These are phyloP conservation scores for Rotaria sp. DNA, from an alignment of 2,888 invertebrate species.

Conservation along the genomic window DNA sequence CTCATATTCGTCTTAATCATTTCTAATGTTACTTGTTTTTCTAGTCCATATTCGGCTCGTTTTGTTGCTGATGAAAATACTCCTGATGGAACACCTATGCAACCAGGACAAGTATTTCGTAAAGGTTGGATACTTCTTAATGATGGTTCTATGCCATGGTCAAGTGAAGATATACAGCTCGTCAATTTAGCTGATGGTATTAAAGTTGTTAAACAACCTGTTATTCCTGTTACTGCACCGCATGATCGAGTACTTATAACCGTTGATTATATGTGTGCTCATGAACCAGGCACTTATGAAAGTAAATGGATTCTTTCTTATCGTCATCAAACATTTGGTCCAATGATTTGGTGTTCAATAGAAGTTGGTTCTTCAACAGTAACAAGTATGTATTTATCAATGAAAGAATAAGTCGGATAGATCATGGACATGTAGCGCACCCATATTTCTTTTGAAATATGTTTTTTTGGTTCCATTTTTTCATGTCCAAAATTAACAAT, in stretches of 20 bases:
- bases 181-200: slow-evolving; percentile 6
- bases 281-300: slow-evolving; percentile 43
- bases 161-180: slow-evolving; percentile 38
- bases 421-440: too few species aligned
- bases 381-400: background rate
- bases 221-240: background rate
- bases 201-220: background rate
- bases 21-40: background rate
- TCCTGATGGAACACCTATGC: slow-evolving; percentile 49
- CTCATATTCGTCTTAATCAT: too few species aligned
- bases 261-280: background rate
- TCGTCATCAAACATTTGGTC: slow-evolving; percentile 49
- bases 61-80: slow-evolving; percentile 50
- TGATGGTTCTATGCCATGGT: slow-evolving; percentile 49
- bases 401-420: too few species aligned
- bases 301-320: slow-evolving; percentile 51
- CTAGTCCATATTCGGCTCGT: slow-evolving; percentile 42
- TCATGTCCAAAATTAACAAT: too few species aligned
- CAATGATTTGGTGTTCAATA: slow-evolving; percentile 51
- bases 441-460: too few species aligned
- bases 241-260: background rate
- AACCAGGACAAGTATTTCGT: slow-evolving; percentile 48
- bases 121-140: slow-evolving; percentile 53
- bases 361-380: slow-evolving; percentile 43
- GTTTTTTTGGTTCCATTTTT: too few species aligned